phyloP scores from a whole-genome alignment of 2,888 invertebrate genomes.

The Malachius bipustulatus region DNA sequence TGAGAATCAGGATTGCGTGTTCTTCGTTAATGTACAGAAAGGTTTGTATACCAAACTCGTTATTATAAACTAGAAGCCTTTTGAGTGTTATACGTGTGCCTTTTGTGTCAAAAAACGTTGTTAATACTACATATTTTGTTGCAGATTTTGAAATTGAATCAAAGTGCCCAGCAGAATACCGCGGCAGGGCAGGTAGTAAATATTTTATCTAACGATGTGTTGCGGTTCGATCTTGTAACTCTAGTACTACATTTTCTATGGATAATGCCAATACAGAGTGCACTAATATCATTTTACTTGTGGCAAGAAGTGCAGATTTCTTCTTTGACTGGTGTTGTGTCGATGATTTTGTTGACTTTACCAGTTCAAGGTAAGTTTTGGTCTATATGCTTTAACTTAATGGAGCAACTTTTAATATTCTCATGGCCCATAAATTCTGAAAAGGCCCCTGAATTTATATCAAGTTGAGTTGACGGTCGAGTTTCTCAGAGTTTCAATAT shows the following conservation, averaged over 20 bases:
- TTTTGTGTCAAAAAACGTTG: constrained; percentile 2
- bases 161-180: constrained; percentile 62
- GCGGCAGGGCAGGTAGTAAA: constrained; percentile 75
- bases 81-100: background rate
- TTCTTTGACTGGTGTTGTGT: constrained; percentile 46
- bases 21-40: constrained; percentile 72
- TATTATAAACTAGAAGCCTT: background rate
- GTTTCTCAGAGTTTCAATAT: too few relatives aligned
- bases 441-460: too few relatives aligned
- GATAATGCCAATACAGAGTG: constrained; percentile 65
- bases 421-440: too few relatives aligned
- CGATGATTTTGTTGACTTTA: constrained; percentile 41
- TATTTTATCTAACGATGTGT: constrained; percentile 73
- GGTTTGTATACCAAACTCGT: constrained; percentile 39
- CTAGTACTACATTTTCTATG: constrained; percentile 62
- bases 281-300: constrained; percentile 46
- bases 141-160: constrained; percentile 49
- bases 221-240: constrained; percentile 61
- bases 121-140: constrained; percentile 15
- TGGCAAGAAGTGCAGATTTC: constrained; percentile 43
- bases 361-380: constrained; percentile 37
- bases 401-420: too few relatives aligned
- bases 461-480: too few relatives aligned
- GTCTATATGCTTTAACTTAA: too few relatives aligned
- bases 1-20: constrained; percentile 62